These are phyloP conservation scores for Sphaerophoria rueppellii DNA, from an alignment of 2,888 invertebrate species.

Conservation along the genomic window DNA sequence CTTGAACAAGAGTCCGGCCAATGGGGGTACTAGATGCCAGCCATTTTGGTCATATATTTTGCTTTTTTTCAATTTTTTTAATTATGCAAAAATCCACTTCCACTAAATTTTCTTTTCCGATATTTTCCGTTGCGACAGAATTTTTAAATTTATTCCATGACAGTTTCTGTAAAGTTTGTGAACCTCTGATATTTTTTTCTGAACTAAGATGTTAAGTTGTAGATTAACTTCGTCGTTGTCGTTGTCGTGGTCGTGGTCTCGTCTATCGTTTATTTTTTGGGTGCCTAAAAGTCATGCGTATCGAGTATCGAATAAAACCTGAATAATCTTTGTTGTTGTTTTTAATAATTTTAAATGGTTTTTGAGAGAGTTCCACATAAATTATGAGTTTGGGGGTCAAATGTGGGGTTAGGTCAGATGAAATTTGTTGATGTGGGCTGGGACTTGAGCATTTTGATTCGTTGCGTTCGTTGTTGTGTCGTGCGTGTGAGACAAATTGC, in stretches of 20 bases:
- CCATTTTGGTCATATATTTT: constrained; percentile 41
- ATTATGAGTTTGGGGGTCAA: constrained; percentile 43
- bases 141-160: constrained; percentile 68
- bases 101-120: not conserved
- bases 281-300: constrained; percentile 58
- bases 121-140: constrained; percentile 56
- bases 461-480: not conserved
- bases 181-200: constrained; percentile 34
- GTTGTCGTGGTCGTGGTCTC: not conserved
- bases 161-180: constrained; percentile 23
- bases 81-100: constrained; percentile 48
- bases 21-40: constrained; percentile 40
- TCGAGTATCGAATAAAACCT: constrained; percentile 51
- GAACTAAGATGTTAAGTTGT: constrained; percentile 72
- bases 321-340: constrained; percentile 16
- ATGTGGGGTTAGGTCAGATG: constrained; percentile 55
- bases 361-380: constrained; percentile 51
- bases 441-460: constrained; percentile 37
- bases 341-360: constrained; percentile 37
- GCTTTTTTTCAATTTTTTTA: constrained; percentile 24
- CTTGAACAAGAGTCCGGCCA: constrained; percentile 11
- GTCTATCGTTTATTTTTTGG: not conserved
- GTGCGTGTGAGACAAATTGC: constrained; percentile 31
- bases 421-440: constrained; percentile 62
- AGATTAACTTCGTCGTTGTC: constrained; percentile 53